Base-by-base conservation (phyloP, 2,888 invertebrate genomes). In the Pemphredon lugubris region DNA sequence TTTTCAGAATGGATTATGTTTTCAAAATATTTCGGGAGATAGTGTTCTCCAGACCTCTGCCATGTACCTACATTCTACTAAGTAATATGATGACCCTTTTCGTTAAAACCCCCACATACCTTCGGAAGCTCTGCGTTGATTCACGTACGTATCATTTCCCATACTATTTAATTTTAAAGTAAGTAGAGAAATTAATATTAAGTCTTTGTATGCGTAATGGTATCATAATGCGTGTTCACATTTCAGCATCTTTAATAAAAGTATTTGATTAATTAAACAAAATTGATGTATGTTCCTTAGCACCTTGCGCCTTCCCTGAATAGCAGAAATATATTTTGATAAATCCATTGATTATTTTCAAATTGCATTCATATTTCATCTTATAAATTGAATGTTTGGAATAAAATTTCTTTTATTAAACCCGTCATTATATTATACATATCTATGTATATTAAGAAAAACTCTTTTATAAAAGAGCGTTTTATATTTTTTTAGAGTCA, bases 11-110 rank as follows among this genome's bases (percentile, higher is more conserved):
- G 48, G 75, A 83, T 26, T 84, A 85, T 45, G 75, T 84, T 13
- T 80, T 71, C 30, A 61, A 73, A 6, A 89, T 89, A 74, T 83
- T 87, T 16, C 85, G 83, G 67, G 87, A 89, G 78, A 79, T 89
- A n/a, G 73, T 89, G 23, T 87, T 86, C 40, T 83, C 86, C 14
- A 81, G 88, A 37, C 90, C 90, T 13, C 65, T 90, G 20, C 70
- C 86, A 3, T 66, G 79, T n/a, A 85, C 84, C 60, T 87, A 87
- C n/a, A 66, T 79, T 1, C 53, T 84, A 13, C 58, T 90, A 13
- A 81, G 81, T 11, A 76, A 80, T 61, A 67, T 84, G 60, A 72
- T 89, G 63, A 80, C 80, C 61, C 76, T 80, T 14, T 89, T 88
- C 69, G 75, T 82, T 14, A 75, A 70, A 13, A 78, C 74, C 26